Evolutionary conservation across 1,140 invertebrate species (phyloP), one percentile per base, ranked within the genome.

Genomic region (Sarcophaga bullata): DNA sequence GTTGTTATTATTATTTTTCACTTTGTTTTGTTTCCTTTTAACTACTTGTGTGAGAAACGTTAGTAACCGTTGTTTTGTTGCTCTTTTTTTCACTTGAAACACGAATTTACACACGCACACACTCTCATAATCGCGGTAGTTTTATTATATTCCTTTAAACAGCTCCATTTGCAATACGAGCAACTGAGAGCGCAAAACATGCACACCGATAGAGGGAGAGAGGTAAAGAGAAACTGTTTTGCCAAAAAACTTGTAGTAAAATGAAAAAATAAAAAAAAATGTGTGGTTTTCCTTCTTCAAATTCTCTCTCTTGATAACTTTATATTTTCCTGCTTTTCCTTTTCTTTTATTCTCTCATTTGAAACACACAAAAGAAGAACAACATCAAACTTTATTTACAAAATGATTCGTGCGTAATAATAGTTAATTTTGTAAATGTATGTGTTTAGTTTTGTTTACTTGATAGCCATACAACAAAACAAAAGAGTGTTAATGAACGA

Each of bases 11-110:
- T 47, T 62, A 19, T 58, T 47, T 19, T 11, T 58, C 48, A 13
- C 25, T 81, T 72, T 50, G 19, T 80, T n/a, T 58, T 80, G 11
- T 10, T 72, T n/a, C 25, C 80, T 48, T 68, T 68, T 37, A 37
- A n/a, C 58, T 8, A 17, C 15, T 80, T 50, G 72, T 13, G 4
- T 37, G 25, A 37, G 25, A 37, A 9, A n/a, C 25, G 54, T 10
- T 68, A 19, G 62, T 68, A 68, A 68, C 62, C 62, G 62, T 68
- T 25, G 62, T 68, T 19, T 7, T 19, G 54, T 58, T 58, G 15
- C n/a, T 58, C n/a, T 58, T 58, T n/a, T n/a, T 37, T 37, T 58
- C 54, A 37, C 25, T 37, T 37, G 4, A 37, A 37, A 37, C 25
- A 2, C 15, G 1, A 15, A 58, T 58, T 58, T 58, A 19, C n/a